Evolutionary conservation across 2,888 invertebrate genomes (phyloP).

Genomic region (Dyspetes luteomarginatus): DNA sequence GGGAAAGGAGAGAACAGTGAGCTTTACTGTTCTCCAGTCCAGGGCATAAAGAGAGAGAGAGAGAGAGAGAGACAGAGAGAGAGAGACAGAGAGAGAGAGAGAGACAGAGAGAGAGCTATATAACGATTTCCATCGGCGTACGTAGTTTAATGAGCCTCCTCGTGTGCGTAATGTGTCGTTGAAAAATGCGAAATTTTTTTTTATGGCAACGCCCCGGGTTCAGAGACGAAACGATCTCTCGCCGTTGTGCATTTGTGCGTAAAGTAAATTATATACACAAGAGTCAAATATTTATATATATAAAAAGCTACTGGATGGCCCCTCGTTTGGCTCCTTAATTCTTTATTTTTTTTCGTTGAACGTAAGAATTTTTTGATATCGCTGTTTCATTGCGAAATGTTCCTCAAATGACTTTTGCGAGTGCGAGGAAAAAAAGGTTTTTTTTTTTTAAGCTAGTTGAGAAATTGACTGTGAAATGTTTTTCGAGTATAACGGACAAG

Average conservation of each 20-base stretch:
- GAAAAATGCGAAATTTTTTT: slow-evolving; percentile 65
- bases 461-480: too few species aligned
- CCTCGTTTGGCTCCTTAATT: background rate
- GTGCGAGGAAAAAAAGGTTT: too few species aligned
- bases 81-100: background rate
- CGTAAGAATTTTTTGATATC: background rate
- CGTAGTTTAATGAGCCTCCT: slow-evolving; percentile 72
- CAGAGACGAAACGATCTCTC: slow-evolving; percentile 25
- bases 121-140: slow-evolving; percentile 37
- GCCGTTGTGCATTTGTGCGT: slow-evolving; percentile 23
- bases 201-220: slow-evolving; percentile 22
- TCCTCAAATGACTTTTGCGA: too few species aligned
- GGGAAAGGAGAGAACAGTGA: slow-evolving; percentile 37
- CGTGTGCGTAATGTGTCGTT: slow-evolving; percentile 64
- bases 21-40: slow-evolving; percentile 38
- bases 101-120: background rate
- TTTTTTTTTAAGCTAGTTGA: too few species aligned
- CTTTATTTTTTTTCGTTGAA: background rate
- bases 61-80: slow-evolving; percentile 1
- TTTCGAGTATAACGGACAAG: too few species aligned
- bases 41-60: slow-evolving; percentile 7
- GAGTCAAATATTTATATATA: background rate
- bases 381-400: background rate
- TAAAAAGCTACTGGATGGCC: background rate
- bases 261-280: slow-evolving; percentile 33